Evolutionary conservation across 2,797 vertebrate genomes (phyloP).

Genomic region (Sparidentex hasta): DNA sequence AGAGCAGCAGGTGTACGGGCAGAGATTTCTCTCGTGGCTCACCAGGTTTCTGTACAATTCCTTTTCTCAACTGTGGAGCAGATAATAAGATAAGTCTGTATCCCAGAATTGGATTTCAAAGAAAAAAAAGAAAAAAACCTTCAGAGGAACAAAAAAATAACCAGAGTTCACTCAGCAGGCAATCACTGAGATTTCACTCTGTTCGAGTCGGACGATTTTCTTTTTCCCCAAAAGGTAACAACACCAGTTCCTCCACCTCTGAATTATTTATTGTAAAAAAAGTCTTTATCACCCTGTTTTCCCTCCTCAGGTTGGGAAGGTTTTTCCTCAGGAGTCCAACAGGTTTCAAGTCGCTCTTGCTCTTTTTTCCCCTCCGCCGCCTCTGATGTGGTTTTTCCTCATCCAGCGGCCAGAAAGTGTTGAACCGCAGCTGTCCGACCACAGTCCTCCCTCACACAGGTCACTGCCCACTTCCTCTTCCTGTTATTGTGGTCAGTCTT

Average conservation of each 20-base stretch:
- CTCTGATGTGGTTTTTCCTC: conserved; percentile 64
- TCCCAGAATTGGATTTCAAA: conserved; percentile 35
- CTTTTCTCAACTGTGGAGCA: conserved; percentile 26
- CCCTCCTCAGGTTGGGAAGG: conserved; percentile 22
- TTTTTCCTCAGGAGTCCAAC: conserved; percentile 65
- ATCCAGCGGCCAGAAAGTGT: conserved; percentile 54
- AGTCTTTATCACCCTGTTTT: background rate
- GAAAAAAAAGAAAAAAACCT: background rate
- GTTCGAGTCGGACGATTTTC: no score
- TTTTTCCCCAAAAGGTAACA: conserved; percentile 2
- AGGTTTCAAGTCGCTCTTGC: conserved; percentile 50
- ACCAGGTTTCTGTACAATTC: conserved; percentile 27
- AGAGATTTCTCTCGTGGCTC: conserved; percentile 21
- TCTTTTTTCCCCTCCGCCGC: background rate
- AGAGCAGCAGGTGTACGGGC: conserved; percentile 56
- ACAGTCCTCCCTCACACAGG: conserved; percentile 51
- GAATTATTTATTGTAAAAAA: conserved; percentile 21
- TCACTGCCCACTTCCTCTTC: conserved; percentile 84
- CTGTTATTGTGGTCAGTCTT: conserved; percentile 82
- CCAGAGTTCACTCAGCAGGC: background rate
- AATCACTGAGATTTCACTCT: background rate
- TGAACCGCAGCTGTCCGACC: conserved; percentile 56
- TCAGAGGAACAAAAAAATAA: background rate
- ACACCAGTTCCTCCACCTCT: conserved; percentile 12
- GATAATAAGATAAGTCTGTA: conserved; percentile 25